phyloP scores from a whole-genome alignment of 2,888 invertebrate genomes.

The Dryobotodes eremita region DNA sequence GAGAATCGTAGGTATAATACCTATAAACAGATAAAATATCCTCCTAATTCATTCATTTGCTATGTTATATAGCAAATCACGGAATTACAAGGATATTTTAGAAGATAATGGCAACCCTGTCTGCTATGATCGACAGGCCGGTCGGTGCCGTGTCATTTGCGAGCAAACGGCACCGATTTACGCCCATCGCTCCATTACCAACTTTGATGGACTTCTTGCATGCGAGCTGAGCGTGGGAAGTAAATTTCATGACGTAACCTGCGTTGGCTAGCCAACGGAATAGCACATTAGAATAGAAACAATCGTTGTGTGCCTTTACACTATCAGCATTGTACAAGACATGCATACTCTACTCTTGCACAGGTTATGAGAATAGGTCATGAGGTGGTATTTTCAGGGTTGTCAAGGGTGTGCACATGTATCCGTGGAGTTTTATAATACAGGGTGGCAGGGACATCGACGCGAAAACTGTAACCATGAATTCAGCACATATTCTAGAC shows the following conservation, averaged over 20 bases:
- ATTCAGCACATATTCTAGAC: too few relatives aligned
- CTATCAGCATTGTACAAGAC: slow-evolving; percentile 24
- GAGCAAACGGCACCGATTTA: slow-evolving; percentile 53
- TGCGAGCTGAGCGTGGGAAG: slow-evolving; percentile 45
- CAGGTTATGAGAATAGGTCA: slow-evolving; percentile 19
- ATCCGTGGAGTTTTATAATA: background rate
- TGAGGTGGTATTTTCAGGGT: background rate
- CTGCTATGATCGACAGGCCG: slow-evolving; percentile 31
- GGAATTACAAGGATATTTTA: too few relatives aligned
- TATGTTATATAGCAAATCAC: background rate
- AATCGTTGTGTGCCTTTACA: slow-evolving; percentile 24
- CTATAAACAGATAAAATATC: background rate
- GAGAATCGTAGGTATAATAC: background rate
- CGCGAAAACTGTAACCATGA: too few relatives aligned
- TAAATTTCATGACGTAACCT: slow-evolving; percentile 44
- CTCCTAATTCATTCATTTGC: slow-evolving; percentile 3
- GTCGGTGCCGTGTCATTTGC: slow-evolving; percentile 48
- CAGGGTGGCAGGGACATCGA: too few relatives aligned
- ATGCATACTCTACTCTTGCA: too few relatives aligned
- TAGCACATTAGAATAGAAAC: slow-evolving; percentile 35
- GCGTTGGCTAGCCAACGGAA: slow-evolving; percentile 42
- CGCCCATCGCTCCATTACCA: slow-evolving; percentile 56
- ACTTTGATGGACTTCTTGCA: slow-evolving; percentile 59
- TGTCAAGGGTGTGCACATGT: slow-evolving; percentile 12
- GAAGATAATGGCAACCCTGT: slow-evolving; percentile 30